Percentiles rank a stretch among this genome's conserved stretches.
phyloP scores from a whole-genome alignment of 2,888 invertebrate genomes.

The Pyrocoelia pectoralis region DNA sequence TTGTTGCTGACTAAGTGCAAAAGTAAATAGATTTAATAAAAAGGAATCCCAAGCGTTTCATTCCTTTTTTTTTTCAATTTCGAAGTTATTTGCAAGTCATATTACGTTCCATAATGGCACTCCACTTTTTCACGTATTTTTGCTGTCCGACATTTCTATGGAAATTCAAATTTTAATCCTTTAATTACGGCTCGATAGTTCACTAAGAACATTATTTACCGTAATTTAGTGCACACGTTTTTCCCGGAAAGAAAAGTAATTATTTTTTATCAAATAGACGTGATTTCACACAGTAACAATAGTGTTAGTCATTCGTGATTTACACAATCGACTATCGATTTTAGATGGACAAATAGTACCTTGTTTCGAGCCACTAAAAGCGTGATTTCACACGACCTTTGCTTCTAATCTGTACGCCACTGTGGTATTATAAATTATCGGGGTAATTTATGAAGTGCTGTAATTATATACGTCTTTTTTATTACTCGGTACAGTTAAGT shows the following conservation, averaged over 20 bases:
- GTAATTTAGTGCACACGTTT: neutral
- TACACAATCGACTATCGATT: constrained; percentile 28
- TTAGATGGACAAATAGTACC: constrained; percentile 29
- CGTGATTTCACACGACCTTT: constrained; percentile 33
- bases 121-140: constrained; percentile 2
- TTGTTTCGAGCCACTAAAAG: constrained; percentile 28
- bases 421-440: constrained; percentile 5
- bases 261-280: neutral
- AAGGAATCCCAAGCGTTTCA: neutral
- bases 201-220: neutral
- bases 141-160: neutral
- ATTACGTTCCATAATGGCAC: constrained; percentile 19
- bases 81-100: constrained; percentile 16
- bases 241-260: neutral
- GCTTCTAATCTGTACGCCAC: constrained; percentile 23
- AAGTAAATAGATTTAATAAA: constrained; percentile 7
- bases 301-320: constrained; percentile 25
- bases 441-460: too few relatives aligned
- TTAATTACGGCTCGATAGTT: too few relatives aligned
- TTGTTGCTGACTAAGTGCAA: constrained; percentile 3
- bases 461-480: too few relatives aligned
- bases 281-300: constrained; percentile 18
- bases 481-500: too few relatives aligned
- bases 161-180: too few relatives aligned
- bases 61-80: constrained; percentile 22